phyloP scores from a whole-genome alignment of 2,797 vertebrate genomes.

The Pogoniulus pusillus region DNA sequence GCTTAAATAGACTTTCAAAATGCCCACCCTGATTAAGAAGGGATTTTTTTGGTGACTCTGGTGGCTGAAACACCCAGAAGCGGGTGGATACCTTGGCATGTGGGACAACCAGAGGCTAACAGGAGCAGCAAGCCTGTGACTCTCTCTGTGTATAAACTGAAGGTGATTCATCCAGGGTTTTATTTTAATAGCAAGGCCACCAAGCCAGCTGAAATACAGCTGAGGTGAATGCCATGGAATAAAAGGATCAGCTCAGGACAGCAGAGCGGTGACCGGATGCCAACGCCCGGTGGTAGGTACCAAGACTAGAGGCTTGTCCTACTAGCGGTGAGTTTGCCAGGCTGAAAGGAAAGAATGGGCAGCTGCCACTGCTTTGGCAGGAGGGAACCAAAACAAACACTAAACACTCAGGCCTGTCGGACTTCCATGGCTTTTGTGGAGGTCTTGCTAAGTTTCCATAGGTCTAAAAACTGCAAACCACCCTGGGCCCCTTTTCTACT shows the following conservation, averaged over 20 bases:
- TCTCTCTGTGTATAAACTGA: slow-evolving; percentile 18
- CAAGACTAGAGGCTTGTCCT: slow-evolving; percentile 2
- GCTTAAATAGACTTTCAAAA: slow-evolving; percentile 43
- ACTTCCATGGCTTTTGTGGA: background rate
- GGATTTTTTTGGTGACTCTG: slow-evolving; percentile 45
- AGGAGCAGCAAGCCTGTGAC: slow-evolving; percentile 56
- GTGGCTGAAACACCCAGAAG: slow-evolving; percentile 65
- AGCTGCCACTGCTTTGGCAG: slow-evolving; percentile 20
- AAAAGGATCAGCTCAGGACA: slow-evolving; percentile 73
- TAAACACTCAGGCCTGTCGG: background rate
- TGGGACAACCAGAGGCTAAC: slow-evolving; percentile 50
- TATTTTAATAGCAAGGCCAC: slow-evolving; percentile 71
- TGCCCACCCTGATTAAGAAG: slow-evolving; percentile 24
- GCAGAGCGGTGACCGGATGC: slow-evolving; percentile 48
- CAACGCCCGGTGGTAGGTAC: slow-evolving; percentile 57
- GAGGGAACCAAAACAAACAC: background rate
- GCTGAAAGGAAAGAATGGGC: slow-evolving; percentile 24
- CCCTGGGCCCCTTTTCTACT: background rate
- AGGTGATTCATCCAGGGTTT: slow-evolving; percentile 74
- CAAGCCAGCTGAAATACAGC: slow-evolving; percentile 66
- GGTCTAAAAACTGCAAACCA: background rate
- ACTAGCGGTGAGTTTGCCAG: background rate
- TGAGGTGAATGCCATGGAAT: slow-evolving; percentile 67
- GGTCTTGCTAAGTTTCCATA: slow-evolving; percentile 16
- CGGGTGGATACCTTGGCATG: slow-evolving; percentile 55